Evolutionary conservation across 1,140 invertebrate species (phyloP), one percentile per base, ranked within the genome.

Genomic region (Drosophila leontia): DNA sequence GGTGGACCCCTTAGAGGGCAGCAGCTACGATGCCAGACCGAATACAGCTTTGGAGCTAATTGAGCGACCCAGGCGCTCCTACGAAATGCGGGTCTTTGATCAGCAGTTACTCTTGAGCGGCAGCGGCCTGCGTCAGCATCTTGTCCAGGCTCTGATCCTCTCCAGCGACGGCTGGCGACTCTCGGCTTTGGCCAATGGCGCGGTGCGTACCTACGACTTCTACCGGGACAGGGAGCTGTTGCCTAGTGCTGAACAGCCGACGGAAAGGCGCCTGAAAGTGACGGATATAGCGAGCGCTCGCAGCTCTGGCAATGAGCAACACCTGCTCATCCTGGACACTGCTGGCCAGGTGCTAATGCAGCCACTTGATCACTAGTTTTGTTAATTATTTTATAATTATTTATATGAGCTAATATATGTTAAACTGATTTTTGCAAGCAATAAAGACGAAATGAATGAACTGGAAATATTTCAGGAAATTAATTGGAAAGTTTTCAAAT

Each of bases 51-150:
- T 91, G 44, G 72, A 82, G 23, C 44, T 85, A n/a, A 60, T 92
- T 13, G 72, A 75, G 37, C 74, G 80, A 39, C 79, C 82, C 1
- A 70, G 64, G 9, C 82, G 87, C 17, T 74, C 82, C 11, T 92
- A 91, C 56, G 91, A 92, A 39, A 50, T 87, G 58, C 70, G 76
- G 7, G 42, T 92, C 15, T 91, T 82, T 32, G 91, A 92, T 44
- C 86, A 92, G 48, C 91, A 92, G 50, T 47, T 92, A 32, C 71
- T 92, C 2, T 60, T 92, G 26, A 82, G 75, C 4, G 91, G 91
- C 34, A 87, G 67, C 12, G 80, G 75, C 0, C 45, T 92, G 55
- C 75, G 91, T 0, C 78, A 91, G 44, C 70, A 92, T 70, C 74
- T 92, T 7, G 85, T 92, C 15, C 86, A 91, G 42, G 55, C 79